Base-by-base conservation (phyloP, 2,888 invertebrate genomes). In the Phragmatobia fuliginosa region DNA sequence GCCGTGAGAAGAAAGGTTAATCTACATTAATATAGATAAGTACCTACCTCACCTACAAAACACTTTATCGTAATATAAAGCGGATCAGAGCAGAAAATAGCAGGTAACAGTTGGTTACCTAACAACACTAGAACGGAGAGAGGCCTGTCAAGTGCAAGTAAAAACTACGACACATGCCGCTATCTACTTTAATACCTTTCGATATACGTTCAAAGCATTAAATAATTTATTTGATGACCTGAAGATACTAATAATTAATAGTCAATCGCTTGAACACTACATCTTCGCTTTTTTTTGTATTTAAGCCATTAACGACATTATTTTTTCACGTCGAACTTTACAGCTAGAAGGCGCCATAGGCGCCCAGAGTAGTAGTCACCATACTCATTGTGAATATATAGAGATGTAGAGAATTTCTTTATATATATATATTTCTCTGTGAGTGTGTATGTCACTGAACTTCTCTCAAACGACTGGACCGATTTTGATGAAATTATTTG, bases 81-180 rank as follows among this genome's bases (percentile, higher is more conserved):
- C 75, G 76, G 78, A 82, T 82, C 76, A 80, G 64, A 67, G 71
- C 72, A 70, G 76, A 76, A 74, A 75, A 66, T 78, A 70, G 68
- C 49, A 38, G 60, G 52, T 67, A 62, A 36, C 49, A 38, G 32
- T 64, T 72, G 70, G 79, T 81, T 82, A 84, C 82, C 72, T 74
- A 82, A 82, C 81, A 78, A 72, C 77, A 75, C 85, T 81, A 87
- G 85, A 88, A 79, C 88, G 78, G 73, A 86, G 87, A 78, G 93
- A 93, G 92, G 79, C 93, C 93, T 62, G 66, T 72, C 80, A 92
- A 93, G 88, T 93, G 92, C 91, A 89, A 88, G 88, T 88, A 85
- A 84, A 87, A 84, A 86, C 74, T 78, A 82, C 79, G 76, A 79
- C 82, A 83, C 77, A 75, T 79, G 72, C 68, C 65, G 62, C 61